These are phyloP conservation scores for Nymphalis polychloros DNA, from an alignment of 2,888 invertebrate species.

Conservation along the genomic window DNA sequence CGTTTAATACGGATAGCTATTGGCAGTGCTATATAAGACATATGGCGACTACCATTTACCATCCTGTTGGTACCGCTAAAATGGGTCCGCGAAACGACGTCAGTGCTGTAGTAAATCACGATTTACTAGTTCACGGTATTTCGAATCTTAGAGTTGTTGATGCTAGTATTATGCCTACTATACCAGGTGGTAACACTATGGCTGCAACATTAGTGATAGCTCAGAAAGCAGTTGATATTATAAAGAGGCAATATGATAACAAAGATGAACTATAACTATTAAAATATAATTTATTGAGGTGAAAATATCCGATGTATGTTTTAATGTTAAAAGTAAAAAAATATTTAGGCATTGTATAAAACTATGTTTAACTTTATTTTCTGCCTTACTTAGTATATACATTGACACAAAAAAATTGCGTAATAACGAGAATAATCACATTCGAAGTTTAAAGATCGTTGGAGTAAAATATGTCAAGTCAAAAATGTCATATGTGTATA, in stretches of 20 bases:
- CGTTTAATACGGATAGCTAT: constrained; percentile 66
- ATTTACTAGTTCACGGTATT: constrained; percentile 78
- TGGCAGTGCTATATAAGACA: constrained; percentile 82
- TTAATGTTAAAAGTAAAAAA: too few relatives aligned
- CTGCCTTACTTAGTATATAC: too few relatives aligned
- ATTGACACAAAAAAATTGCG: not conserved
- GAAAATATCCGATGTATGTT: too few relatives aligned
- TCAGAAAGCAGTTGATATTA: constrained; percentile 73
- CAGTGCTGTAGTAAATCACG: constrained; percentile 74
- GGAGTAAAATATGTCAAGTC: not conserved
- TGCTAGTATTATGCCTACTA: constrained; percentile 76
- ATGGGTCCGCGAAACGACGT: constrained; percentile 81
- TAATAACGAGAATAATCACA: not conserved
- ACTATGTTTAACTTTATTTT: too few relatives aligned
- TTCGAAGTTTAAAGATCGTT: not conserved
- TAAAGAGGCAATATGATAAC: constrained; percentile 52
- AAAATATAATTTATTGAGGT: not conserved
- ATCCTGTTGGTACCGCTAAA: constrained; percentile 86
- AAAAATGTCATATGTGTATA: not conserved
- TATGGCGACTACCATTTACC: constrained; percentile 82
- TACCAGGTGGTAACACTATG: constrained; percentile 82
- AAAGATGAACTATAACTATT: constrained; percentile 50
- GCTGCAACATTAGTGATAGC: constrained; percentile 78
- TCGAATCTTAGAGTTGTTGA: constrained; percentile 78
- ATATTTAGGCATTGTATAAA: too few relatives aligned